Conservation (phyloP, 2,888 invertebrate species). For the Drosophila heteroneura region DNA sequence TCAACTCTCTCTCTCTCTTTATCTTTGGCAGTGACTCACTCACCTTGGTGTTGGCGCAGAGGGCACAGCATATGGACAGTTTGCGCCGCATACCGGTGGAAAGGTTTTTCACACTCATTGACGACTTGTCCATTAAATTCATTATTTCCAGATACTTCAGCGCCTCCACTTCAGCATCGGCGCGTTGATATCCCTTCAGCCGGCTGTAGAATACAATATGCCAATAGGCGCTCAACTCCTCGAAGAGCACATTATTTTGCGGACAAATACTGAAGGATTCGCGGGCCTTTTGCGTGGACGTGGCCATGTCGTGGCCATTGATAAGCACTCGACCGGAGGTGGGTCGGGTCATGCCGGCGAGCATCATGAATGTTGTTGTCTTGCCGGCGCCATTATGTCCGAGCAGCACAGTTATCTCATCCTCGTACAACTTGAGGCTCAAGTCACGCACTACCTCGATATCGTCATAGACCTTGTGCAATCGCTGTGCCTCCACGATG, state of each 20-base stretch:
- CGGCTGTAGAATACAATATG: conserved; percentile 92
- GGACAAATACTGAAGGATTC: conserved; percentile 91
- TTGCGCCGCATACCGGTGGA: conserved; percentile 92
- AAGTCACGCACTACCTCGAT: conserved; percentile 88
- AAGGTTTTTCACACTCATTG: conserved; percentile 86
- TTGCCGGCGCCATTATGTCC: conserved; percentile 94
- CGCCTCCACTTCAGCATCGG: conserved; percentile 87
- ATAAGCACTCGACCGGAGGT: conserved; percentile 89
- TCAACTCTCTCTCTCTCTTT: neutral
- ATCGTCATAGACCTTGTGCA: conserved; percentile 87
- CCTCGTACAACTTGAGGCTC: conserved; percentile 91
- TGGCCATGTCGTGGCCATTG: conserved; percentile 89
- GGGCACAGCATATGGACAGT: conserved; percentile 88
- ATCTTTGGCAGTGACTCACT: neutral
- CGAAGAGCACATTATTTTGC: conserved; percentile 93
- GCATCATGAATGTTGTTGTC: conserved; percentile 95
- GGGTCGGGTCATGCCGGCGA: conserved; percentile 91
- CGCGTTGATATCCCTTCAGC: conserved; percentile 88
- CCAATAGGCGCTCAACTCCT: conserved; percentile 91
- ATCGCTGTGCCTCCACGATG: conserved; percentile 86
- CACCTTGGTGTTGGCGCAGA: conserved; percentile 89
- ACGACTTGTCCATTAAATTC: conserved; percentile 88
- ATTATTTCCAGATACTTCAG: conserved; percentile 88
- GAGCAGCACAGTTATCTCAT: conserved; percentile 93
- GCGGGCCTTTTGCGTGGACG: conserved; percentile 87